Conservation (phyloP, 2,797 vertebrate genomes). For the Lepidocolaptes lacrymiger region DNA sequence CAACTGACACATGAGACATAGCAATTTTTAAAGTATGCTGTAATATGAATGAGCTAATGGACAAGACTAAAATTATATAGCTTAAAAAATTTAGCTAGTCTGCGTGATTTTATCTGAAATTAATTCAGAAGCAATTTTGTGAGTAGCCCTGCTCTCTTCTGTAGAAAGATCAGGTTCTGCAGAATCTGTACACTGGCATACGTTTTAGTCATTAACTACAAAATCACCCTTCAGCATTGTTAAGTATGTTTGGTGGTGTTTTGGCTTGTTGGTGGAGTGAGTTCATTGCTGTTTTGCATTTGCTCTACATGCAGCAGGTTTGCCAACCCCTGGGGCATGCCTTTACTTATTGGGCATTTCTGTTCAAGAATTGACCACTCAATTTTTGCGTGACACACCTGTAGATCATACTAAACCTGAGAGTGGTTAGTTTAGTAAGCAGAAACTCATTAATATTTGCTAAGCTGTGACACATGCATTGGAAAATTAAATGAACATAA, state of each 20-base stretch:
- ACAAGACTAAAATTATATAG: not conserved
- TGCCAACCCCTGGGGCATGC: accelerated
- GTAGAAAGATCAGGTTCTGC: not conserved
- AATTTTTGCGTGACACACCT: not conserved
- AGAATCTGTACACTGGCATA: not conserved
- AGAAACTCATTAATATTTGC: not conserved
- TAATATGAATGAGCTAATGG: not conserved
- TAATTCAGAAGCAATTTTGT: not conserved
- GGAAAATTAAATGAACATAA: not conserved
- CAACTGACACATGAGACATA: not conserved
- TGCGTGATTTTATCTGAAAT: not conserved
- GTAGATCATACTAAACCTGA: not conserved
- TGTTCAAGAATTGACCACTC: not conserved
- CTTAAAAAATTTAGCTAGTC: not conserved
- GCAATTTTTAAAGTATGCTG: not conserved
- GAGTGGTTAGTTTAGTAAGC: not conserved
- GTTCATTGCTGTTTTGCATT: not conserved
- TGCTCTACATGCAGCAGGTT: not conserved
- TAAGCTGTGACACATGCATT: not conserved
- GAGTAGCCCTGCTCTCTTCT: not conserved
- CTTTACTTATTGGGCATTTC: not conserved
- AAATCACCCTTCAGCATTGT: not conserved
- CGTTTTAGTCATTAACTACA: not conserved
- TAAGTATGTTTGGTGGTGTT: not conserved
- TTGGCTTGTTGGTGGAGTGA: not conserved